Evolutionary conservation across 2,888 invertebrate species (phyloP), one percentile per base, ranked within the genome.

Genomic region (Drymonia ruficornis): DNA sequence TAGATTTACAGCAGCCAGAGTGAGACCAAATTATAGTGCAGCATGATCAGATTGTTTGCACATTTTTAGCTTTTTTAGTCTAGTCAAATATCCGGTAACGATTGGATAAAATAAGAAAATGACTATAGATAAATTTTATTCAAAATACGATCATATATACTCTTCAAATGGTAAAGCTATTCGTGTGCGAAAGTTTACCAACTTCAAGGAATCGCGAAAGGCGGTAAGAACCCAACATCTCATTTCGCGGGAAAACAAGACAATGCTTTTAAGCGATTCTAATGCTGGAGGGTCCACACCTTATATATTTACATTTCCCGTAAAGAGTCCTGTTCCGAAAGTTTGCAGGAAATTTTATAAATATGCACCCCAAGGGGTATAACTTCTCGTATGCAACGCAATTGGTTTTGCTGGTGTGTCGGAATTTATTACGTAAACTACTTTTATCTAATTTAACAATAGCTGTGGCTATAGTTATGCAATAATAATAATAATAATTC

Each of bases 221-320:
- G 63, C 68, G 71, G 64, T 72, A 68, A 63, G 71, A 75, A 65
- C 72, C 74, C 72, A 68, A 81, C 80, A 81, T 81, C 79, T 80
- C 74, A 77, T 81, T 81, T 76, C 65, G 67, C 65, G 72, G 67
- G 76, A 76, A 83, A 83, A 91, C 91, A 90, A 89, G 91, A 89
- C 87, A 89, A 91, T 85, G 91, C 91, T 91, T 89, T 91, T 87
- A 90, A 88, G 82, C 82, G 81, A 81, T 86, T 86, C 79, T 84
- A 82, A 82, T 81, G 81, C 79, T 76, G 67, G 80, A 74, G 83
- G 86, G 81, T 76, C 81, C 77, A 70, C 70, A 69, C 67, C 76
- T 79, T 81, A 80, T 84, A 83, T 81, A 84, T 83, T 79, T 78
- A 78, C 72, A 74, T 71, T 74, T 70, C 67, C 69, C 71, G 68